phyloP scores from a whole-genome alignment of 2,888 invertebrate genomes.

The Charanyca ferruginea region DNA sequence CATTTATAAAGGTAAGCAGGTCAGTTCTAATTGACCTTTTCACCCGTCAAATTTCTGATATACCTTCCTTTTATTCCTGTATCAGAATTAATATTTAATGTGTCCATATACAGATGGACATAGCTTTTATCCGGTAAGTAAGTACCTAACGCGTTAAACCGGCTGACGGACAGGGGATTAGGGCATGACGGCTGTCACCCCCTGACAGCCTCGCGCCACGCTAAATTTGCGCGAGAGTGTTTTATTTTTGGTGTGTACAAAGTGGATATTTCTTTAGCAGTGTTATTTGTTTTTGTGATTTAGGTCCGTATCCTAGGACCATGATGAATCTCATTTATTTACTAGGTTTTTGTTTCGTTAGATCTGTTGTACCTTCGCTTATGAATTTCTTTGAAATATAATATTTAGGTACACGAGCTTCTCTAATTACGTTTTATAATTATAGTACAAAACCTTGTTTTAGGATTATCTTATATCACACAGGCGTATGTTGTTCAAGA shows the following conservation, averaged over 20 bases:
- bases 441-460: too few relatives aligned
- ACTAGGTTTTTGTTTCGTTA: too few relatives aligned
- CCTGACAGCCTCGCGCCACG: constrained; percentile 18
- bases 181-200: constrained; percentile 59
- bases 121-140: constrained; percentile 33
- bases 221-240: constrained; percentile 50
- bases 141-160: constrained; percentile 28
- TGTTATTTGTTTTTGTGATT: constrained; percentile 5
- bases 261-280: constrained; percentile 22
- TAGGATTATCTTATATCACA: too few relatives aligned
- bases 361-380: too few relatives aligned
- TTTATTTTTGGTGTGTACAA: constrained; percentile 43
- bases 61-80: constrained; percentile 17
- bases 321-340: not conserved
- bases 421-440: too few relatives aligned
- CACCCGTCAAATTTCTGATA: constrained; percentile 2
- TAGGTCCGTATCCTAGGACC: not conserved
- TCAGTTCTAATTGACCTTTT: constrained; percentile 13
- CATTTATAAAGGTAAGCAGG: not conserved
- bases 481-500: too few relatives aligned
- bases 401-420: too few relatives aligned
- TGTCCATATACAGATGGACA: constrained; percentile 15
- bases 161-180: constrained; percentile 54
- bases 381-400: too few relatives aligned
- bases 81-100: constrained; percentile 36